Base-by-base conservation (phyloP, 1,140 invertebrate species). In the Ips typographus region DNA sequence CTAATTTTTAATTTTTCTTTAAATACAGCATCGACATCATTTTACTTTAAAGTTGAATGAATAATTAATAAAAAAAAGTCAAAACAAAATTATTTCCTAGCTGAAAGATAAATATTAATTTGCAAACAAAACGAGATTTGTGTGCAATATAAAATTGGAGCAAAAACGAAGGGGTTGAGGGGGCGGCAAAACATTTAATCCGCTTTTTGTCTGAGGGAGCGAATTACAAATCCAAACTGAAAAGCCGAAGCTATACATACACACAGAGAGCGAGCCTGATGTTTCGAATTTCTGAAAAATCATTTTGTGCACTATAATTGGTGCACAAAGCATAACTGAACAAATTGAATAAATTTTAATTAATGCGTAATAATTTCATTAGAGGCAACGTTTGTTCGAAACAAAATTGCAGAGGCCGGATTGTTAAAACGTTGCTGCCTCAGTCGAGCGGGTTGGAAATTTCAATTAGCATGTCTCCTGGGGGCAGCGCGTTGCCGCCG, bases 311-410 rank as follows among this genome's bases (percentile, higher is more conserved):
- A 51, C 49, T 63, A 40, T 64, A 69, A 53, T 63, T 57, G 64
- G 49, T 61, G 65, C 61, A 74, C 69, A 73, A 75, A 76, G 71
- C 72, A 73, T 72, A 71, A 65, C 75, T 68, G 70, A 75, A 75
- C 72, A 67, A 76, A 78, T 78, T 72, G 74, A 75, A 76, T 74
- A 77, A 77, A 78, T 75, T 78, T 78, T 78, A 78, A 78, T 78
- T 78, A 78, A 76, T 75, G 72, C 73, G 75, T 75, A 72, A 77
- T 78, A 77, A 78, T 78, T 78, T 76, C 74, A 78, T 78, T 78
- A 77, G 61, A 71, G 71, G 61, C 53, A 37, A 61, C 69, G 73
- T 60, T 67, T 66, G 68, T 65, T 59, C 59, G 8, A 70, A 70
- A 70, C 67, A 71, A 73, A 77, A 75, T 74, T 75, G 67, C 73